phyloP scores from a whole-genome alignment of 2,113 vertebrate genomes.

The Coreoperca whiteheadi region DNA sequence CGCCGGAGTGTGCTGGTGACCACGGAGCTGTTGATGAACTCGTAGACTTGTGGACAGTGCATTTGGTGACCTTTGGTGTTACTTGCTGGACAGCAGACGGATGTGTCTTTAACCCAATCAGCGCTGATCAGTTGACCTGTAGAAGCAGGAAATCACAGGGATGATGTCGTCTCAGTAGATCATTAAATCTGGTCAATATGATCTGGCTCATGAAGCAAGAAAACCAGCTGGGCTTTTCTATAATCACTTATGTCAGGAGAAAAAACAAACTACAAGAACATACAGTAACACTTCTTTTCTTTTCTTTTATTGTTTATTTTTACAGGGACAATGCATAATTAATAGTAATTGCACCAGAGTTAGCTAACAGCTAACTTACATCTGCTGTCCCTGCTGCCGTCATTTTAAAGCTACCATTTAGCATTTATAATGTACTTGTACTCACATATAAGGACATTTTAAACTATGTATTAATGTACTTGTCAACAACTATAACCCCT shows the following conservation, averaged over 20 bases:
- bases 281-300: neutral
- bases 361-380: no score
- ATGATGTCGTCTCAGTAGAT: neutral
- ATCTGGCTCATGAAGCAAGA: neutral
- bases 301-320: no score
- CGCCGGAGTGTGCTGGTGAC: constrained; percentile 71
- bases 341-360: no score
- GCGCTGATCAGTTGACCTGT: constrained; percentile 62
- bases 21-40: constrained; percentile 79
- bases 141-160: neutral
- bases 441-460: neutral
- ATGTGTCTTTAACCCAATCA: constrained; percentile 57
- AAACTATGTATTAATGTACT: neutral
- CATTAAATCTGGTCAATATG: constrained; percentile 4
- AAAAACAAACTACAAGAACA: neutral
- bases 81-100: constrained; percentile 50
- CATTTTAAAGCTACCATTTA: neutral
- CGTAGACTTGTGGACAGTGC: constrained; percentile 68
- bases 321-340: no score
- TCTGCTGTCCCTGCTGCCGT: no score
- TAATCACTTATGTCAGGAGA: neutral
- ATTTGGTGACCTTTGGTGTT: constrained; percentile 77
- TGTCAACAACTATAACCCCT: neutral
- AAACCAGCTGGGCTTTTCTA: neutral
- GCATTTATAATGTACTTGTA: neutral